A percentile compares a stretch with the other conserved stretches of the same genome.
Evolutionary conservation across 2,797 vertebrate species (phyloP).

Genomic region (Uromys caudimaculatus): DNA sequence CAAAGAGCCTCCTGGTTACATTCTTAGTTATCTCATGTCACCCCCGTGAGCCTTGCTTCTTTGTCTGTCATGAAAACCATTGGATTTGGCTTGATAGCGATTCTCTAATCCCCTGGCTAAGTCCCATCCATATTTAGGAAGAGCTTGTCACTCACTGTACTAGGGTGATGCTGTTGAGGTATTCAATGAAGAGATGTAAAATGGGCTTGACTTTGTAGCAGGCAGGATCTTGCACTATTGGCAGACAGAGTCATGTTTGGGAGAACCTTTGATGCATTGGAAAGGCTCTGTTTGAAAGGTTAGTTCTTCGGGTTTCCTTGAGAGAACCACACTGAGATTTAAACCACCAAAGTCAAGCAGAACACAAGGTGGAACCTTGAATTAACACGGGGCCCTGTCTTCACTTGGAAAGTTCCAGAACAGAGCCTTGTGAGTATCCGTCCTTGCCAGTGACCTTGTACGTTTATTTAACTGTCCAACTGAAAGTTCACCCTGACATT

Average conservation of each 20-base stretch:
- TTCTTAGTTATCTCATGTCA: not conserved
- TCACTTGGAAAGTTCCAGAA: not conserved
- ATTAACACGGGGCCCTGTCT: not conserved
- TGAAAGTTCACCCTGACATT: constrained; percentile 64
- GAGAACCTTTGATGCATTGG: not conserved
- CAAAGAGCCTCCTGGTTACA: not conserved
- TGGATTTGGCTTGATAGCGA: not conserved
- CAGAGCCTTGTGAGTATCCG: constrained; percentile 8
- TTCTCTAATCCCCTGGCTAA: not conserved
- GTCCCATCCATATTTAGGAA: constrained; percentile 17
- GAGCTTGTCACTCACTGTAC: not conserved
- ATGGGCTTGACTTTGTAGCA: not conserved
- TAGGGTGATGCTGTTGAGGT: not conserved
- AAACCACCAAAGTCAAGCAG: not conserved
- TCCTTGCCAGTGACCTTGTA: constrained; percentile 56
- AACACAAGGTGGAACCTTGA: not conserved
- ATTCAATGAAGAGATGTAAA: not conserved
- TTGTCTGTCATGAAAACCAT: not conserved
- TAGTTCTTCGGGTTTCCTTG: not conserved
- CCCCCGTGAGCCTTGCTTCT: not conserved
- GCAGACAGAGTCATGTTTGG: not conserved
- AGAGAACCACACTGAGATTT: not conserved
- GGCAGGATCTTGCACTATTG: not conserved
- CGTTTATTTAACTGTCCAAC: constrained; percentile 53
- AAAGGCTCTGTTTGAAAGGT: not conserved